Evolutionary conservation across 1,140 invertebrate genomes (phyloP).

Genomic region (Maconellicoccus hirsutus): DNA sequence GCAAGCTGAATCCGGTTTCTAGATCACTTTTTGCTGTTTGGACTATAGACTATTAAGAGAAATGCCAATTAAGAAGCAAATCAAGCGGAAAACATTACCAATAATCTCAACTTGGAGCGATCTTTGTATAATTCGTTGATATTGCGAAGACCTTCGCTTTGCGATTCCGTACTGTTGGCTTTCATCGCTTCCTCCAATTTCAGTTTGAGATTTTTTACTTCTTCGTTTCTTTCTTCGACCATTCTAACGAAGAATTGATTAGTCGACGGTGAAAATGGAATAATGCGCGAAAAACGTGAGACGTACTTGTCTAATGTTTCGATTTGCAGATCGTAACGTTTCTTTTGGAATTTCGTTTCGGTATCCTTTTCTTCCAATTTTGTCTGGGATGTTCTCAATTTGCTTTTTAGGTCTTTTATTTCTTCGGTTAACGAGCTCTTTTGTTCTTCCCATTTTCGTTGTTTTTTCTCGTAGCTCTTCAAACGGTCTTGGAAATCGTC

Average conservation of each 20-base stretch:
- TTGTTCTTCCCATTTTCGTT: slow-evolving; percentile 12
- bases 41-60: too few species aligned
- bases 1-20: too few species aligned
- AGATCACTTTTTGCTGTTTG: too few species aligned
- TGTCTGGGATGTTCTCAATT: background rate
- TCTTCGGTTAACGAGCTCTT: background rate
- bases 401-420: background rate
- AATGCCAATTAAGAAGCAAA: too few species aligned
- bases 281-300: background rate
- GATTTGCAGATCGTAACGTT: background rate
- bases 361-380: background rate
- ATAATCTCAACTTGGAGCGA: background rate
- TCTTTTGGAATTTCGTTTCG: background rate
- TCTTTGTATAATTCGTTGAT: slow-evolving; percentile 12
- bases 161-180: background rate
- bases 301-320: background rate
- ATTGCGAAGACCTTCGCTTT: background rate
- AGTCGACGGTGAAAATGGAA: background rate
- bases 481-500: slow-evolving; percentile 1
- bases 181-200: background rate
- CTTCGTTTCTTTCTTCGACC: slow-evolving; percentile 8
- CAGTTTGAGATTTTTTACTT: background rate
- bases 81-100: background rate
- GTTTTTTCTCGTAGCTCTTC: background rate
- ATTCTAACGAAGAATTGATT: background rate